Evolutionary conservation across 2,797 vertebrate species (phyloP).

Genomic region (Dendrocincla tyrannina): DNA sequence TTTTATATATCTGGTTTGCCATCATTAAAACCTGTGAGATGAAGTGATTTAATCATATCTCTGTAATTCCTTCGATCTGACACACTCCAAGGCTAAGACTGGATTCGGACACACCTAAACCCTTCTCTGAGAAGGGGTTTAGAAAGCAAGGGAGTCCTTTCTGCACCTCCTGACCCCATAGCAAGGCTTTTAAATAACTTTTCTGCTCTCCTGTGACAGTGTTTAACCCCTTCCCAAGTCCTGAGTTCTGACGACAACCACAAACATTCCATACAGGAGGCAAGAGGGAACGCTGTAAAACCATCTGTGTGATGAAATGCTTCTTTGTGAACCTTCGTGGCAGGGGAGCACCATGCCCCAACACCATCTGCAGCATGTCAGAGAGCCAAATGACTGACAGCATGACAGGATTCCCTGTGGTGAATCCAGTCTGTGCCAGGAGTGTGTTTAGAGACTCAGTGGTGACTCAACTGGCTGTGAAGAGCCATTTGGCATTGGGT

Average conservation of each 20-base stretch:
- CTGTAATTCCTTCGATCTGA: too few relatives aligned
- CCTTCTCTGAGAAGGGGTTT: too few relatives aligned
- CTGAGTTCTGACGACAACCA: background rate
- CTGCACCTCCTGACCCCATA: too few relatives aligned
- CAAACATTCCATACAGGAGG: background rate
- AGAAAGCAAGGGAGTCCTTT: too few relatives aligned
- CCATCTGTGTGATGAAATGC: background rate
- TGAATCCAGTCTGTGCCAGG: background rate
- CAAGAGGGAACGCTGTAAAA: background rate
- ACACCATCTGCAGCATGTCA: background rate
- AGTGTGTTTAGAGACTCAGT: background rate
- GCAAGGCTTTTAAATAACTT: too few relatives aligned
- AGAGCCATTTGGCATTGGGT: rapidly evolving
- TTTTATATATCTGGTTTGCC: too few relatives aligned
- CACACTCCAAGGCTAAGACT: too few relatives aligned
- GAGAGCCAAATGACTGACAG: background rate
- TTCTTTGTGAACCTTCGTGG: background rate
- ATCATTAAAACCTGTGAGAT: too few relatives aligned
- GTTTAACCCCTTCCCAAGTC: background rate
- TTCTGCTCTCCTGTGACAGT: background rate
- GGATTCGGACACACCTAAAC: too few relatives aligned
- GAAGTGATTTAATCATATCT: too few relatives aligned
- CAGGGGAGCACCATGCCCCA: background rate
- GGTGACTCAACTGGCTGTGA: background rate
- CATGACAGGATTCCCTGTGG: background rate